phyloP scores from a whole-genome alignment of 2,113 vertebrate species.

The Grallaria varia region DNA sequence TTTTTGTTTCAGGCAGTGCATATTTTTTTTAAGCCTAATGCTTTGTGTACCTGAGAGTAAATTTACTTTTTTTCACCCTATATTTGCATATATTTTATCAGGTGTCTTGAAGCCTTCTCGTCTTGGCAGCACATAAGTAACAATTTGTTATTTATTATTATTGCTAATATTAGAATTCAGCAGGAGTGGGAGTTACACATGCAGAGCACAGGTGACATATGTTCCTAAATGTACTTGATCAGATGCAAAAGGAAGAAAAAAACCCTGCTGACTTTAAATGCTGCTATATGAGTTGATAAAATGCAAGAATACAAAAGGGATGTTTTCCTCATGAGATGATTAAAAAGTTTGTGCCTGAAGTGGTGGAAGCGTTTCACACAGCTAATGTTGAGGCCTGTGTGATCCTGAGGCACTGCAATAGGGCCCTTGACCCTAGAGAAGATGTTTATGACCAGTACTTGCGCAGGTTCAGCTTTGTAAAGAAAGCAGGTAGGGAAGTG shows the following conservation, averaged over 20 bases:
- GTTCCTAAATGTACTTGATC: not conserved
- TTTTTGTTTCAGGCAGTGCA: not conserved
- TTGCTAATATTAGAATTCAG: constrained; percentile 4
- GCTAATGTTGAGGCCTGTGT: not conserved
- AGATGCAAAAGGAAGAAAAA: not conserved
- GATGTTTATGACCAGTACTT: not conserved
- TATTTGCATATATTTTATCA: not conserved
- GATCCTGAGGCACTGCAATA: not conserved
- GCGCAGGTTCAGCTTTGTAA: not conserved
- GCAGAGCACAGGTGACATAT: not conserved
- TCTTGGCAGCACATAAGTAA: not conserved
- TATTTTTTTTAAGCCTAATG: not conserved
- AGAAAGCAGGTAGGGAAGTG: not conserved
- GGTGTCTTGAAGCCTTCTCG: not conserved
- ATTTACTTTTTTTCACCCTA: not conserved
- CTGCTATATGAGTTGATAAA: not conserved
- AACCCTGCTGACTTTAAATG: not conserved
- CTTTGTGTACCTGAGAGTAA: not conserved
- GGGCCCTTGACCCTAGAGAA: not conserved
- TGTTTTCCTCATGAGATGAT: not conserved
- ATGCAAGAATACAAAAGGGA: not conserved
- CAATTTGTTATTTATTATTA: not conserved
- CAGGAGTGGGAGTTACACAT: not conserved
- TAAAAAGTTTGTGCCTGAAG: not conserved
- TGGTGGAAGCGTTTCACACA: not conserved